phyloP scores from a whole-genome alignment of 2,888 invertebrate species.

The Tuberolachnus salignus region DNA sequence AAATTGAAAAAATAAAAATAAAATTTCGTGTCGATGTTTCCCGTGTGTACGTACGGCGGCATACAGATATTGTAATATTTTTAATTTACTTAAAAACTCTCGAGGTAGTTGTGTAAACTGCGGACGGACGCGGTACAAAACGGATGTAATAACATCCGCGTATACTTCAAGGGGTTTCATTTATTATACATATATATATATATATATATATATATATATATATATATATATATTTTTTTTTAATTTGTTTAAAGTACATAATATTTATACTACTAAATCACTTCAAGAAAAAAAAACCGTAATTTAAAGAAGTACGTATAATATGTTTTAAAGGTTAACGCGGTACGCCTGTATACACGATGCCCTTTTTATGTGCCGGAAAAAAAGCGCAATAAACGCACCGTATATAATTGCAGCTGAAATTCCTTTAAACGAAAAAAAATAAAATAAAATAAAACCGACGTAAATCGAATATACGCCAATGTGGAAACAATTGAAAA shows the following conservation, averaged over 20 bases:
- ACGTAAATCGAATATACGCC: not conserved
- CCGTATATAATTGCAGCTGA: conserved; percentile 31
- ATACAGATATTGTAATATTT: not conserved
- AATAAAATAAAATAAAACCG: not conserved
- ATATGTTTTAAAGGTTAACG: conserved; percentile 27
- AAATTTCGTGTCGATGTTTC: too few relatives aligned
- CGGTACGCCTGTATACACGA: not conserved
- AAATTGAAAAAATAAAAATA: too few relatives aligned
- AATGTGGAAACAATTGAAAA: not conserved
- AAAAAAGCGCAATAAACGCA: conserved; percentile 37
- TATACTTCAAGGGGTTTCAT: not conserved
- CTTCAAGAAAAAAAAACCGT: conserved; percentile 9
- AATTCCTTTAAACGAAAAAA: not conserved
- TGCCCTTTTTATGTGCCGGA: conserved; percentile 13
- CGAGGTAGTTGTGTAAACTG: not conserved
- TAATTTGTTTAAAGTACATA: conserved; percentile 10
- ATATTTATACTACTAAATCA: conserved; percentile 25
- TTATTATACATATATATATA: too few relatives aligned
- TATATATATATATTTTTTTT: not conserved
- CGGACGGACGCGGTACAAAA: not conserved
- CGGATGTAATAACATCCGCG: not conserved
- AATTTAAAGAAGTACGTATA: conserved; percentile 11
- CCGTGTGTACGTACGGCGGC: not conserved
- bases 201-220: too few relatives aligned
- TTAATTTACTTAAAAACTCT: not conserved